Conservation (phyloP, 1,140 invertebrate genomes). For the Piezodorus guildinii region DNA sequence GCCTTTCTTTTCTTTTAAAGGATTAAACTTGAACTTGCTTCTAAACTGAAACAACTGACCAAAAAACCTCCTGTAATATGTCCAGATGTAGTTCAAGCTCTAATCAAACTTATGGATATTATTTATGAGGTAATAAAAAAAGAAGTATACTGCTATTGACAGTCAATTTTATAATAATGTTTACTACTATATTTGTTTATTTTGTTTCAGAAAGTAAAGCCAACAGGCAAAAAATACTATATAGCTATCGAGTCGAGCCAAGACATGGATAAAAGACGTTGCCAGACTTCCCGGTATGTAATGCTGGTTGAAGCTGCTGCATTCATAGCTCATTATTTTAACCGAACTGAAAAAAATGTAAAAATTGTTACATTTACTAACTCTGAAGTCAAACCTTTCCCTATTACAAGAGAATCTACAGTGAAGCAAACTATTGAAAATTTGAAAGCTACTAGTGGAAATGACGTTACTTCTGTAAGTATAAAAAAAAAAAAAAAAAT, state of each 20-base stretch:
- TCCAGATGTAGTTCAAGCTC: background rate
- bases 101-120: background rate
- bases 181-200: too few species aligned
- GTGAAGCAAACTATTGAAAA: background rate
- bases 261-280: background rate
- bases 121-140: background rate
- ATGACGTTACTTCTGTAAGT: background rate
- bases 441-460: background rate
- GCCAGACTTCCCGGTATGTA: background rate
- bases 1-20: constrained; percentile 4
- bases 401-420: background rate
- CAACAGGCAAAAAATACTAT: background rate
- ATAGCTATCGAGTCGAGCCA: constrained; percentile 2
- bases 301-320: background rate
- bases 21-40: constrained; percentile 16
- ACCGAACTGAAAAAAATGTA: background rate
- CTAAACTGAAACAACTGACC: background rate
- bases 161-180: background rate
- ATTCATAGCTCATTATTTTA: background rate
- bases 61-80: background rate
- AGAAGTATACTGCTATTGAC: background rate
- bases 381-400: background rate
- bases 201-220: constrained; percentile 3
- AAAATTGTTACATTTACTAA: background rate
- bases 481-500: too few species aligned